Evolutionary conservation across 92 coral and sea anemone genomes (phyloP).

Genomic region (Diadumene lineata): DNA sequence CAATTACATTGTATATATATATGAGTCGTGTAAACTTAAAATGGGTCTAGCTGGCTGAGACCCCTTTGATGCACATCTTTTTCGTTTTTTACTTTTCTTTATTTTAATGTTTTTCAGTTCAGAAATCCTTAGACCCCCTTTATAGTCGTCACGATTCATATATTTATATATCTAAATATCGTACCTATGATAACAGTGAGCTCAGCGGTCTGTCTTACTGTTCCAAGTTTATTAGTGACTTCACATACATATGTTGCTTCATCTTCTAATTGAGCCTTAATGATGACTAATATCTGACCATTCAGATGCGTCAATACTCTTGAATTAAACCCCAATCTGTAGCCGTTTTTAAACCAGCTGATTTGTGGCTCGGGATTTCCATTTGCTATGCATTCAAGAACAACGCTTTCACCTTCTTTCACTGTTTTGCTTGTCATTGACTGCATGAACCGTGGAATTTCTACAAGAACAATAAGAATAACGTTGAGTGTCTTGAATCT

Average conservation of each 20-base stretch:
- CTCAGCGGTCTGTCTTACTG: slow-evolving; percentile 38
- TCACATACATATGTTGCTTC: slow-evolving; percentile 64
- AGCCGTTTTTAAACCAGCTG: slow-evolving; percentile 59
- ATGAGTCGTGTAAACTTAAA: too few relatives aligned
- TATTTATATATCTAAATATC: too few relatives aligned
- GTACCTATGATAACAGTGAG: slow-evolving; percentile 64
- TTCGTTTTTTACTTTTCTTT: too few relatives aligned
- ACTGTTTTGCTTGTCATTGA: slow-evolving; percentile 56
- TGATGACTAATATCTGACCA: slow-evolving; percentile 74
- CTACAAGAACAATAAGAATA: too few relatives aligned
- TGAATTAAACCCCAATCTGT: slow-evolving; percentile 19
- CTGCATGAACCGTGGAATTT: slow-evolving; percentile 50
- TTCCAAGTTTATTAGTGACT: slow-evolving; percentile 69
- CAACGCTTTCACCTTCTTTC: slow-evolving; percentile 59
- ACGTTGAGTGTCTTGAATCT: too few relatives aligned
- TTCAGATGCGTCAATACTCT: slow-evolving; percentile 52
- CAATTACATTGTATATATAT: too few relatives aligned
- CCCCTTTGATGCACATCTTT: too few relatives aligned
- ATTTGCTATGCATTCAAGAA: slow-evolving; percentile 62
- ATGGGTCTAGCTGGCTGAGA: too few relatives aligned
- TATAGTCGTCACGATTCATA: too few relatives aligned
- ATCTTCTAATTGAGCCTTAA: slow-evolving; percentile 48
- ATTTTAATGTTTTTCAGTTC: too few relatives aligned
- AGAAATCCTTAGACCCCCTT: too few relatives aligned
- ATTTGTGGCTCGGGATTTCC: slow-evolving; percentile 71